phyloP scores from a whole-genome alignment of 1,140 invertebrate genomes.

The Drosophila virilis region DNA sequence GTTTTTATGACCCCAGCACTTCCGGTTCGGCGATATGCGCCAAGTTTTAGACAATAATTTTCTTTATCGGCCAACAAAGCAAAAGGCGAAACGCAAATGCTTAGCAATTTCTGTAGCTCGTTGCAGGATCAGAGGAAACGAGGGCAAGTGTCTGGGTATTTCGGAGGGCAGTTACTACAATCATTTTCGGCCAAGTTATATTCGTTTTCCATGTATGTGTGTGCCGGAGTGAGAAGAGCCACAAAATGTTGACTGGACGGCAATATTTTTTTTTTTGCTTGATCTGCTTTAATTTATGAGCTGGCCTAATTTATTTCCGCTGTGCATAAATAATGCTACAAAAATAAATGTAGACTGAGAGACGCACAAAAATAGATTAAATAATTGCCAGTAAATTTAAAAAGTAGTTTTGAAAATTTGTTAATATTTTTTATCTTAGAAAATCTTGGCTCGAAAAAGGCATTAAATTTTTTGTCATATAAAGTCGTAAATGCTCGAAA shows the following conservation, averaged over 20 bases:
- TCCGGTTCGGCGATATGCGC: slow-evolving; percentile 72
- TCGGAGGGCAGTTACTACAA: slow-evolving; percentile 16
- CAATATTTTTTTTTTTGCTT: slow-evolving; percentile 59
- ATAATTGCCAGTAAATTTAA: slow-evolving; percentile 33
- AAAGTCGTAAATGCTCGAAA: no score
- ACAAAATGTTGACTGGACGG: slow-evolving; percentile 52
- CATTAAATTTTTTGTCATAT: no score
- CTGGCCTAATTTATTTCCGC: slow-evolving; percentile 78
- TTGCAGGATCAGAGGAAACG: neutral
- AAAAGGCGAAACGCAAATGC: slow-evolving; percentile 68
- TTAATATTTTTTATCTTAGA: neutral
- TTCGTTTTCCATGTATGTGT: slow-evolving; percentile 49
- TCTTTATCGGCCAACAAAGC: slow-evolving; percentile 56
- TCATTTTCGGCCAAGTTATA: slow-evolving; percentile 61
- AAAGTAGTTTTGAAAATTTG: slow-evolving; percentile 20
- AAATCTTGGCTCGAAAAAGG: no score
- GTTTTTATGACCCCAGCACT: slow-evolving; percentile 68
- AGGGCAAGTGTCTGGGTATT: slow-evolving; percentile 5
- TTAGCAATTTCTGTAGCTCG: slow-evolving; percentile 38
- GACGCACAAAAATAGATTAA: slow-evolving; percentile 13
- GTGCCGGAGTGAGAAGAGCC: slow-evolving; percentile 20
- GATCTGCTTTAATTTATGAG: slow-evolving; percentile 71
- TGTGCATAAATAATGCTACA: neutral
- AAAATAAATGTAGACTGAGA: slow-evolving; percentile 19
- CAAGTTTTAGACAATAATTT: slow-evolving; percentile 79